A percentile compares a stretch with the other conserved stretches of the same genome.
phyloP scores from a whole-genome alignment of 2,113 vertebrate species.

The Anolis sagrei region DNA sequence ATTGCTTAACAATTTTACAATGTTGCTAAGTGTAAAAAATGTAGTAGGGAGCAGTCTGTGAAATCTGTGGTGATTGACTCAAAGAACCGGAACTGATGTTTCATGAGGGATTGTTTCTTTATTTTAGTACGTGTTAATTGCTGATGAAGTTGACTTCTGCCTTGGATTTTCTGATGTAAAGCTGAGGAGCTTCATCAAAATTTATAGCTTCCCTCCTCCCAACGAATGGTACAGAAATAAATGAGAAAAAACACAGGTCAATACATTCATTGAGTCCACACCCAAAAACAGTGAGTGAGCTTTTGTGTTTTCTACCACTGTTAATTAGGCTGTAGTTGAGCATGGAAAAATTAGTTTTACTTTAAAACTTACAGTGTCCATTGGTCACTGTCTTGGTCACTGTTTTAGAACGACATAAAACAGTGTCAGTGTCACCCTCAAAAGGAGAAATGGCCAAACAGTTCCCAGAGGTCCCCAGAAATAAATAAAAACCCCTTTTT shows the following conservation, averaged over 20 bases:
- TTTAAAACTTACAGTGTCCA: background rate
- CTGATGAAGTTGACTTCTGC: conserved; percentile 55
- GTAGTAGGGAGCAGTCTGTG: conserved; percentile 76
- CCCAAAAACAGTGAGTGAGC: background rate
- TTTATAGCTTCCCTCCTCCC: background rate
- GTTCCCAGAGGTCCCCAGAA: too few species aligned
- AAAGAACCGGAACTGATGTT: conserved; percentile 76
- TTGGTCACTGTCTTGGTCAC: background rate
- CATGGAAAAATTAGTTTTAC: background rate
- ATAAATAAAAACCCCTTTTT: too few species aligned
- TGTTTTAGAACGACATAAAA: too few species aligned
- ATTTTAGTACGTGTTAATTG: conserved; percentile 59
- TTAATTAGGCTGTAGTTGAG: background rate
- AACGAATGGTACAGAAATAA: conserved; percentile 12
- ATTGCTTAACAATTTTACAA: conserved; percentile 84
- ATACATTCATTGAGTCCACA: background rate
- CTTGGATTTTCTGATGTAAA: conserved; percentile 49
- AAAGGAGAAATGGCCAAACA: background rate
- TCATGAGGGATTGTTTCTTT: conserved; percentile 54
- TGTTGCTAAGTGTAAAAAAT: conserved; percentile 86
- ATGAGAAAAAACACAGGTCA: background rate
- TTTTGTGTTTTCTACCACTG: background rate
- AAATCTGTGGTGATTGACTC: conserved; percentile 71
- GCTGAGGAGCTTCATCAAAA: conserved; percentile 72
- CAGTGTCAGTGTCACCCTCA: too few species aligned